Evolutionary conservation across 1,140 invertebrate genomes (phyloP), one percentile per base, ranked within the genome.

Genomic region (Homalodisca vitripennis): DNA sequence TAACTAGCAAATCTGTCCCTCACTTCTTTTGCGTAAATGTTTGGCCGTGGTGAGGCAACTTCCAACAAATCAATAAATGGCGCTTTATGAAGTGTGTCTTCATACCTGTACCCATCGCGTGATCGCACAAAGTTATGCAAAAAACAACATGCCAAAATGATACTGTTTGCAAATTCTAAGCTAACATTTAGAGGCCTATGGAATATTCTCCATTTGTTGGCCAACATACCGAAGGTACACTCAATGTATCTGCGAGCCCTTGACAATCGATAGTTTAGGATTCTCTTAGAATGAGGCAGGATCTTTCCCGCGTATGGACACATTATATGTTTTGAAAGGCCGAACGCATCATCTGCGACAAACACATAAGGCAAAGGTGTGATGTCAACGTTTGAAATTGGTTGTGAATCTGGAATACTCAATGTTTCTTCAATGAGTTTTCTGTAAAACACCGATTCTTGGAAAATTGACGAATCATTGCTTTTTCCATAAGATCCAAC

Each of bases 61-160:
- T 63, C 60, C 82, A 74, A 84, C 84, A 1, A 77, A 77, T 75
- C 83, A 84, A 77, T 84, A 3, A 83, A 76, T 26, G 51, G 51
- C 20, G 51, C 51, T 10, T 20, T 20, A 55, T 55, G 24, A 55
- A 20, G 24, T 10, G 20, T 13, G 20, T 55, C 51, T 55, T 55
- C 51, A 24, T 62, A 14, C 29, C 20, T 22, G 20, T 13, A 62
- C 1, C 70, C 55, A 73, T 69, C 70, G 26, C 30, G 22, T 14
- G 41, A 1, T 34, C 32, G 30, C 13, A 72, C 65, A 34, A 27
- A 67, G 66, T 72, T 72, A 60, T 72, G 71, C 64, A 69, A 48
- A 14, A 71, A 22, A 67, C 63, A 71, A 29, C 34, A 66, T 12
- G 71, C 71, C 67, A 75, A 73, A 31, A 74, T 64, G 24, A 75